A percentile compares a stretch with the other conserved stretches of the same genome.
Conservation (phyloP, 2,888 invertebrate species). For the Philereme transversata region DNA sequence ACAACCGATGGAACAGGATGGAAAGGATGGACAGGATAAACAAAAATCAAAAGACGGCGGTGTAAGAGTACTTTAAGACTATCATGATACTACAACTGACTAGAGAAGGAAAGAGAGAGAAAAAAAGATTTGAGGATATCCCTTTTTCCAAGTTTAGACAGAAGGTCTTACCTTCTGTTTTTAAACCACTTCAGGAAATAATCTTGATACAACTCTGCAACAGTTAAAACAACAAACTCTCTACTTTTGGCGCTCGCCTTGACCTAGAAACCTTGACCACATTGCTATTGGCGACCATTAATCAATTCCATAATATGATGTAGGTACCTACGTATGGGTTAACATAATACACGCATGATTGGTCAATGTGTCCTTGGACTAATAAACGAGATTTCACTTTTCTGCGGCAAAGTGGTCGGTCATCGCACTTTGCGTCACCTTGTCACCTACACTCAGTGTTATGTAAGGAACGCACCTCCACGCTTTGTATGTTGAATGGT, state of each 20-base stretch:
- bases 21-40: too few relatives aligned
- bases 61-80: too few relatives aligned
- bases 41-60: too few relatives aligned
- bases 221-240: constrained; percentile 3
- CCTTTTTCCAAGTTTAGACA: too few relatives aligned
- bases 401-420: constrained; percentile 41
- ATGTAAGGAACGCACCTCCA: constrained; percentile 41
- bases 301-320: constrained; percentile 16
- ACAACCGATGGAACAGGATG: too few relatives aligned
- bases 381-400: constrained; percentile 39
- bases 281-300: constrained; percentile 12
- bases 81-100: too few relatives aligned
- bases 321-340: constrained; percentile 7
- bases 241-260: constrained; percentile 20
- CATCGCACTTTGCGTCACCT: constrained; percentile 55
- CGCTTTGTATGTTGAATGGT: constrained; percentile 8
- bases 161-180: too few relatives aligned
- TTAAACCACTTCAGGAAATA: constrained; percentile 1
- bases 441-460: constrained; percentile 47
- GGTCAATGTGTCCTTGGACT: constrained; percentile 38
- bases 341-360: constrained; percentile 23
- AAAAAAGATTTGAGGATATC: too few relatives aligned
- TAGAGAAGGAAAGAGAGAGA: too few relatives aligned
- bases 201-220: background rate
- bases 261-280: constrained; percentile 30